A percentile compares a stretch with the other conserved stretches of the same genome.
Evolutionary conservation across 1,140 invertebrate species (phyloP).

Genomic region (Chionoecetes opilio): DNA sequence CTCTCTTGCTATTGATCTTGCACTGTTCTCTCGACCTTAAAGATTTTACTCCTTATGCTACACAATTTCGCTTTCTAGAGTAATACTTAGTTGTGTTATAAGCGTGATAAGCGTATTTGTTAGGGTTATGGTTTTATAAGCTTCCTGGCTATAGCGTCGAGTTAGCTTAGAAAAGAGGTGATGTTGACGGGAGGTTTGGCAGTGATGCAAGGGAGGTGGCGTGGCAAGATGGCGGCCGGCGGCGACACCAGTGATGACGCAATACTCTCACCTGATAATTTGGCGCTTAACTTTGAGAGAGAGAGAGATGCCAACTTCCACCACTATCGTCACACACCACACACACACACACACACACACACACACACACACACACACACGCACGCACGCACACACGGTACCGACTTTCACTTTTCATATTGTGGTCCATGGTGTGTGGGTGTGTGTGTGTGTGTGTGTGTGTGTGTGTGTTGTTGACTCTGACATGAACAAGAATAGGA

Average conservation of each 20-base stretch:
- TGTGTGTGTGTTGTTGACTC: no score
- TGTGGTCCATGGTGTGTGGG: no score
- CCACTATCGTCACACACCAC: not conserved
- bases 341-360: conserved; percentile 3
- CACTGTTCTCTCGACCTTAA: conserved; percentile 57
- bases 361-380: conserved; percentile 54
- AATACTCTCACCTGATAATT: conserved; percentile 68
- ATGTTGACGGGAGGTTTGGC: no score
- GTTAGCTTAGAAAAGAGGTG: no score
- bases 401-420: no score
- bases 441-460: no score
- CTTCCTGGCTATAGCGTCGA: no score
- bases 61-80: not conserved
- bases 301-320: not conserved
- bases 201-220: not conserved
- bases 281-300: conserved; percentile 61
- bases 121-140: not conserved
- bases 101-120: no score
- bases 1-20: conserved; percentile 67
- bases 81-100: not conserved
- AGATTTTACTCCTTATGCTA: not conserved
- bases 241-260: conserved; percentile 65
- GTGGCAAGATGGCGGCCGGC: conserved; percentile 65
- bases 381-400: conserved; percentile 31
- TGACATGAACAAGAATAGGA: no score